Conservation (phyloP, 2,797 vertebrate species). For the Gymnopithys bicolor region DNA sequence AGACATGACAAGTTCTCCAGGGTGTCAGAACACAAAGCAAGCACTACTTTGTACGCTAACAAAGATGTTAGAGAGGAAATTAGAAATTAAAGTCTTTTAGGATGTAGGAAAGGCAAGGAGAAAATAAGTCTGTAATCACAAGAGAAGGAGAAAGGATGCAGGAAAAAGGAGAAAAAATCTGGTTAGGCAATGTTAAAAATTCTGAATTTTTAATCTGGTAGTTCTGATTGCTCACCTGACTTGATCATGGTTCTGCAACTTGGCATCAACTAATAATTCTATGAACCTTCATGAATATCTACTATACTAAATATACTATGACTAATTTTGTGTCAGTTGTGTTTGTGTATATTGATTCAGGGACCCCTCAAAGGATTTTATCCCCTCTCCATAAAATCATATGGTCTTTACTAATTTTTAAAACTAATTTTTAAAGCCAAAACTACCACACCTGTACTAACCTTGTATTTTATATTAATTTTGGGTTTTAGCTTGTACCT, state of each 20-base stretch:
- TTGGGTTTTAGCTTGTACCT: too few species aligned
- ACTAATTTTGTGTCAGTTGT: neutral
- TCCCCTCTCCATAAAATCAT: too few species aligned
- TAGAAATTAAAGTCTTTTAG: conserved; percentile 6
- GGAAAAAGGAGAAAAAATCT: neutral
- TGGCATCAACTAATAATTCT: neutral
- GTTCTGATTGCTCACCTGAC: neutral
- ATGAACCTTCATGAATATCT: neutral
- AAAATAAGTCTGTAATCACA: neutral
- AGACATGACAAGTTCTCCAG: neutral
- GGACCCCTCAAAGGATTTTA: too few species aligned
- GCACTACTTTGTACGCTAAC: neutral
- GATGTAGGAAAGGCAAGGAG: neutral
- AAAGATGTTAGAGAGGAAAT: conserved; percentile 2
- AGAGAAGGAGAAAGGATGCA: neutral
- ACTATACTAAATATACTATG: neutral
- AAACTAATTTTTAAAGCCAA: too few species aligned
- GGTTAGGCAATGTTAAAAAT: neutral
- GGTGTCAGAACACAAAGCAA: neutral
- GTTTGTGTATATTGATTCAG: neutral
- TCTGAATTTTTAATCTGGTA: neutral
- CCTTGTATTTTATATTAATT: too few species aligned
- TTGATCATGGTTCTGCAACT: neutral
- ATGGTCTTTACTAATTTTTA: too few species aligned
- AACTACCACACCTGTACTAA: too few species aligned